Evolutionary conservation across 2,888 invertebrate species (phyloP).

Genomic region (Hermaeophaga mercurialis): DNA sequence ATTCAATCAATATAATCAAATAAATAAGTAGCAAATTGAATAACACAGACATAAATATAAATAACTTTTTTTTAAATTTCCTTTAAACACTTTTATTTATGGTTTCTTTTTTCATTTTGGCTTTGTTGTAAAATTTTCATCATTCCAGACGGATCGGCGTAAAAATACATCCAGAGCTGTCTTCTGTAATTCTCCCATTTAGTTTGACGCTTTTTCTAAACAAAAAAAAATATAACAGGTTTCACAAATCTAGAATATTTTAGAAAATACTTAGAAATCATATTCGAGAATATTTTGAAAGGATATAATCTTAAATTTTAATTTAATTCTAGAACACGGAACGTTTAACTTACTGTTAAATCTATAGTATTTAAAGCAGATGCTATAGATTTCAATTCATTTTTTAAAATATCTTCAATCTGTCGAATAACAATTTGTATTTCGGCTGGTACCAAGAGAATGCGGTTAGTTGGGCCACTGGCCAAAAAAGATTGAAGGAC

Average conservation of each 20-base stretch:
- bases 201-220: conserved; percentile 42
- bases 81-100: no score
- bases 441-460: conserved; percentile 40
- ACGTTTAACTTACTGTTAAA: conserved; percentile 34
- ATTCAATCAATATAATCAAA: no score
- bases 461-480: conserved; percentile 42
- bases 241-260: no score
- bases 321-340: no score
- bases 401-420: conserved; percentile 39
- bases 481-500: conserved; percentile 36
- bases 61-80: no score
- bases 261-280: no score
- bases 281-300: no score
- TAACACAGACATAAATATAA: no score
- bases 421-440: conserved; percentile 36
- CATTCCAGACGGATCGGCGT: conserved; percentile 41
- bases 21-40: no score
- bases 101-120: conserved; percentile 37
- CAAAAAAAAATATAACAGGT: conserved; percentile 16
- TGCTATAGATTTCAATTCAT: conserved; percentile 34
- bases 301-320: no score
- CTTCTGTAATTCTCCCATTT: conserved; percentile 45
- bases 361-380: conserved; percentile 33
- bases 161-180: conserved; percentile 47
- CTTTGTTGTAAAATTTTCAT: conserved; percentile 35